Evolutionary conservation across 2,113 vertebrate species (phyloP), one percentile per base, ranked within the genome.

Genomic region (Miniopterus natalensis): DNA sequence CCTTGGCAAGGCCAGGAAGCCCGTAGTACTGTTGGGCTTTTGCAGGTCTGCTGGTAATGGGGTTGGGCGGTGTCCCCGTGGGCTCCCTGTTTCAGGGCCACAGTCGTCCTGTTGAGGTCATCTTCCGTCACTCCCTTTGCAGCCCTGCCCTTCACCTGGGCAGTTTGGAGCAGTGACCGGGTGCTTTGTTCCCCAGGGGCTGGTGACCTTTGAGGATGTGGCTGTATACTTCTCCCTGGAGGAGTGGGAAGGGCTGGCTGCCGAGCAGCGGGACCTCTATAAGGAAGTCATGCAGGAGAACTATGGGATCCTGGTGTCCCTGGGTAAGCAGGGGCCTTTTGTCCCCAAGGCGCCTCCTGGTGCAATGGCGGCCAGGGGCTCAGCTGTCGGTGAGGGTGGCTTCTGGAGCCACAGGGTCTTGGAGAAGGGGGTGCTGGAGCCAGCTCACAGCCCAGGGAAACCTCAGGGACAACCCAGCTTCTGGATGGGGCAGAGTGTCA

Each of bases 151-250:
- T 31, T 70, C 1, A 11, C 74, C 49, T 5, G 63, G 84, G 40
- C 47, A 13, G 25, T 20, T 14, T 11, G 49, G 81, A 73, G 66
- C 55, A 59, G 70, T 36, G 15, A 87, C 47, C 59, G 68, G 78
- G 10, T 1, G 51, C 84, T 88, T 0, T 95, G 45, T 92, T 71
- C 85, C 79, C 89, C 75, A 98, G 97, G 97, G 91, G 23, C 92
- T 98, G 77, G 95, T 98, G 84, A 97, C 97, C 57, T 98, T 98
- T 74, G 96, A 98, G 68, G 96, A 97, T 1, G 97, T 97, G 83
- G 97, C 97, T 25, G 95, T 98, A 81, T 96, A 98, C 84, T 97
- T 98, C 95, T 96, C 96, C 4, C 36, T 97, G 85, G 96, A 97
- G 80, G 96, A 98, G 78, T 98, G 98, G 97, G 93, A 92, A 7